Evolutionary conservation across 2,888 invertebrate genomes (phyloP), one percentile per base, ranked within the genome.

Genomic region (Ophion ellenae): DNA sequence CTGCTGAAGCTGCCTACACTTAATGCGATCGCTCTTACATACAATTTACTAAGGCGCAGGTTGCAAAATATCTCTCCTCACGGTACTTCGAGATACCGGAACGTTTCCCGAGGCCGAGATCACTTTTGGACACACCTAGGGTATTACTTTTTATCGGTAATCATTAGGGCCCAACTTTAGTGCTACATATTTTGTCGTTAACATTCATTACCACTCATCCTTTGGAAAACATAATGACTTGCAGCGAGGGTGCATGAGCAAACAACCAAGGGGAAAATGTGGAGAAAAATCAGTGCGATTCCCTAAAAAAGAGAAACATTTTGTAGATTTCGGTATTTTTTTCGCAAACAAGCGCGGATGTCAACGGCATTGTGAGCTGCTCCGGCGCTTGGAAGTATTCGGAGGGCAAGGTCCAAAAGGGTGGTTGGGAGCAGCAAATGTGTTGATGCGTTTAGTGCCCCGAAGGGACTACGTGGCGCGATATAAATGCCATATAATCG

Each of bases 401-500:
- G 45, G 69, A 45, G 40, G 64, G 78, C 28, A 70, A 53, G 47
- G n/a, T 53, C 53, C 7, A 61, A 61, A 57, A 73, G 45, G 67
- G 61, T 63, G 53, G 40, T 53, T 3, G 74, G 59, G 63, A 69
- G 69, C 73, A 45, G 32, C 59, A 69, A 61, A 28, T 75, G 75
- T 20, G 75, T 71, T 76, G 69, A 70, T 79, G 79, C 61, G 47
- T 71, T 80, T 76, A 61, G 53, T 63, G 73, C 63, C 63, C 24
- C 20, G 71, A 28, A 66, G 76, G 73, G 40, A 24, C 64, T 57
- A 45, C 71, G 28, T 53, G 73, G 80, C 28, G 70, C 47, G 53
- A 77, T 80, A 80, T 63, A 74, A 64, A 77, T 40, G 78, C 71
- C 24, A 78, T 85, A 86, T 89, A 89, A 91, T 90, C 87, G 87